Percentiles rank a stretch among this genome's conserved stretches.
Conservation (phyloP, 2,797 vertebrate genomes). For the Gallinago solitaria region DNA sequence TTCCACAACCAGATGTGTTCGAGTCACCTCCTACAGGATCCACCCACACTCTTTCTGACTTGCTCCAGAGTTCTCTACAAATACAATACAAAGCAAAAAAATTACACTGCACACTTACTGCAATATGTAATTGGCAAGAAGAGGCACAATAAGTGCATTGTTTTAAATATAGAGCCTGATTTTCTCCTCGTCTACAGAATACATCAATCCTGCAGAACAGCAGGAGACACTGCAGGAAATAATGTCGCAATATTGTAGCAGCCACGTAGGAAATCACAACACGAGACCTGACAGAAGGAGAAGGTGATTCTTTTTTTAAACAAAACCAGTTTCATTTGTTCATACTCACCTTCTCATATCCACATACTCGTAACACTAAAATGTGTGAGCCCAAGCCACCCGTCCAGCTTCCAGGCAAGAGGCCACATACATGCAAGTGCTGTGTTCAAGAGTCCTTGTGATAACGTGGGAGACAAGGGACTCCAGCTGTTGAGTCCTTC, state of each 20-base stretch:
- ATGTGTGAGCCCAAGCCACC: not conserved
- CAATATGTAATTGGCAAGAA: not conserved
- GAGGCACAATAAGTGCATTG: not conserved
- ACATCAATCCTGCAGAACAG: not conserved
- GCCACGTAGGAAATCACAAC: not conserved
- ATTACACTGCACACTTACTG: not conserved
- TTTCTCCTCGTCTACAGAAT: not conserved
- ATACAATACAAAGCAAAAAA: not conserved
- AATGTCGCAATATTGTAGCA: not conserved
- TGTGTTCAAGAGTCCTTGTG: not conserved
- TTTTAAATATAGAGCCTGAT: not conserved
- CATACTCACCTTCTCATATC: not conserved
- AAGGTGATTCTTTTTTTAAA: not conserved
- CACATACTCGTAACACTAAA: not conserved
- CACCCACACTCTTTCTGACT: not conserved
- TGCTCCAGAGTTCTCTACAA: not conserved
- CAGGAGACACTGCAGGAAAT: not conserved
- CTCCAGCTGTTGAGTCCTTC: not conserved
- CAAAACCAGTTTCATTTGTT: not conserved
- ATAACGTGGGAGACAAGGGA: not conserved
- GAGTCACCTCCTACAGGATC: not conserved
- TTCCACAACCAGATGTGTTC: not conserved
- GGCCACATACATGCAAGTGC: not conserved
- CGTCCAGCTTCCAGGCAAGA: not conserved
- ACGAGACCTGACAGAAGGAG: not conserved